Evolutionary conservation across 2,797 vertebrate genomes (phyloP).

Genomic region (Macropodus opercularis): DNA sequence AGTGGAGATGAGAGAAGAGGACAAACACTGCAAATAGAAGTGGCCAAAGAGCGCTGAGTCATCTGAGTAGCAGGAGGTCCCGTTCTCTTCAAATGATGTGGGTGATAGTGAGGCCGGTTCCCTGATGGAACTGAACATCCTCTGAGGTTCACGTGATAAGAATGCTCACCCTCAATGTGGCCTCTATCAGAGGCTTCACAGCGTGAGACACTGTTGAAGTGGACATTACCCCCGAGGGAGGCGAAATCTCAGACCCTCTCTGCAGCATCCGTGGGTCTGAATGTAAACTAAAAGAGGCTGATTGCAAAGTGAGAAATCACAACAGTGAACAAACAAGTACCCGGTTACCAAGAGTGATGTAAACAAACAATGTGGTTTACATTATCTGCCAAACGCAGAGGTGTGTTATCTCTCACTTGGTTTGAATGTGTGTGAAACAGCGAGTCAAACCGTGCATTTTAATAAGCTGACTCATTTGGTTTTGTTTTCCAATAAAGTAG

Average conservation of each 20-base stretch:
- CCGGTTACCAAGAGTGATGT: neutral
- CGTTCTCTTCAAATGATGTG: slow-evolving; percentile 16
- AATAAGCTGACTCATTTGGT: slow-evolving; percentile 34
- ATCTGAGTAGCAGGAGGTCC: slow-evolving; percentile 24
- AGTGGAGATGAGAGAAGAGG: slow-evolving; percentile 23
- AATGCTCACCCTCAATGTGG: slow-evolving; percentile 14
- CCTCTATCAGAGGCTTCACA: slow-evolving; percentile 13
- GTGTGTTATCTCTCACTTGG: slow-evolving; percentile 25
- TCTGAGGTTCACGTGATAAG: slow-evolving; percentile 38
- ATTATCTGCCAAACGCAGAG: slow-evolving; percentile 5
- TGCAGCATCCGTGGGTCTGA: neutral
- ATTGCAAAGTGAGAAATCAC: too few species aligned
- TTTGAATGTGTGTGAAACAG: slow-evolving; percentile 4
- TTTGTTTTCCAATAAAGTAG: slow-evolving; percentile 7
- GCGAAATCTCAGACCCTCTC: slow-evolving; percentile 5
- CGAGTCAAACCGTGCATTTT: slow-evolving; percentile 7
- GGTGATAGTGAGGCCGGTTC: slow-evolving; percentile 22
- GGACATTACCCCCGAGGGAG: slow-evolving; percentile 25
- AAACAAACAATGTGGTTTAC: neutral
- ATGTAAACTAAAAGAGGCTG: neutral
- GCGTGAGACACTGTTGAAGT: slow-evolving; percentile 26
- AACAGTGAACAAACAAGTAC: neutral
- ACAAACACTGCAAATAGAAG: slow-evolving; percentile 39
- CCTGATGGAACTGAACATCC: slow-evolving; percentile 25
- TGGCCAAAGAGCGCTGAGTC: slow-evolving; percentile 19